Percentiles rank a stretch among this genome's conserved stretches.
phyloP scores from a whole-genome alignment of 2,888 invertebrate genomes.

The Trissolcus japonicus region DNA sequence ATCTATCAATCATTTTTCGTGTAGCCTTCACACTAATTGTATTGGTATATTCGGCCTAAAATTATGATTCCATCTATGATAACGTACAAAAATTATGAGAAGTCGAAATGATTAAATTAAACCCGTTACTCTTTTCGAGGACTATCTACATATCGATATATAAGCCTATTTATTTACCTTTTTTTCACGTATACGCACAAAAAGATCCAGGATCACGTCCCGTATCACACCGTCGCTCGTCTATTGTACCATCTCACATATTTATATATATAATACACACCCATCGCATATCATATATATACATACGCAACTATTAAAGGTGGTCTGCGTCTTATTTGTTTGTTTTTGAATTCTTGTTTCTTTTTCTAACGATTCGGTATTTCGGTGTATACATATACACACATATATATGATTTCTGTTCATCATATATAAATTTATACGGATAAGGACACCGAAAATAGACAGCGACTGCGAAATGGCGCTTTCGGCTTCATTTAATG shows the following conservation, averaged over 20 bases:
- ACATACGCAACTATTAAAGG: slow-evolving; percentile 39
- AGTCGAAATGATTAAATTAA: slow-evolving; percentile 72
- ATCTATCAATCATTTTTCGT: slow-evolving; percentile 43
- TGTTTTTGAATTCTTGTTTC: slow-evolving; percentile 14
- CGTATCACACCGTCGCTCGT: slow-evolving; percentile 65
- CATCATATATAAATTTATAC: slow-evolving; percentile 62
- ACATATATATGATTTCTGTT: slow-evolving; percentile 19
- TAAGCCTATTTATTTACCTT: slow-evolving; percentile 67
- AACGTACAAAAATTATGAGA: slow-evolving; percentile 74
- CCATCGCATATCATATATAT: slow-evolving; percentile 46
- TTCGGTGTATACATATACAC: slow-evolving; percentile 51
- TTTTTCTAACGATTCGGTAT: slow-evolving; percentile 38
- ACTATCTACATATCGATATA: slow-evolving; percentile 72
- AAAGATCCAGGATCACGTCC: slow-evolving; percentile 62
- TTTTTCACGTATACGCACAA: slow-evolving; percentile 59
- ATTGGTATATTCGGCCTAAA: slow-evolving; percentile 65
- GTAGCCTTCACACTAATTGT: slow-evolving; percentile 57
- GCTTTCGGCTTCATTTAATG: neutral
- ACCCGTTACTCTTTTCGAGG: slow-evolving; percentile 67
- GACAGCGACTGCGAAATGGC: slow-evolving; percentile 2
- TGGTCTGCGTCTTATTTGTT: slow-evolving; percentile 29
- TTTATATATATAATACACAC: slow-evolving; percentile 58
- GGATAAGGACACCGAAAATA: slow-evolving; percentile 47
- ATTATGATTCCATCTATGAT: slow-evolving; percentile 69
- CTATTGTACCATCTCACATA: slow-evolving; percentile 56